phyloP scores from a whole-genome alignment of 2,113 vertebrate genomes.

The Oceanodroma tethys region DNA sequence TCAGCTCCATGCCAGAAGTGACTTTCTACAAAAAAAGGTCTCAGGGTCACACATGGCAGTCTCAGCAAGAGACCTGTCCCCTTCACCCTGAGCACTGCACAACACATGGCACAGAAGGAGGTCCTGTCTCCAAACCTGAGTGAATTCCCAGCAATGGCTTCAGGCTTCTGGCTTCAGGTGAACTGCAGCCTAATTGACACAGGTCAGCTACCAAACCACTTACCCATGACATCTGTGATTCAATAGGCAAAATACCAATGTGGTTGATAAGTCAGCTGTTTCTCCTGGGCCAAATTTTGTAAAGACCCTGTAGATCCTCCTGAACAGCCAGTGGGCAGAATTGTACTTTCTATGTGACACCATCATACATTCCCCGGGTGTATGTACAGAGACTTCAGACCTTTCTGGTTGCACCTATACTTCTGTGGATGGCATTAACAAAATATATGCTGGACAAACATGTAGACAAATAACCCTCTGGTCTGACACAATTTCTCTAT shows the following conservation, averaged over 20 bases:
- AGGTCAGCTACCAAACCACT: background rate
- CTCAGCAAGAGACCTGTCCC: background rate
- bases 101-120: background rate
- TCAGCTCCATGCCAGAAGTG: background rate
- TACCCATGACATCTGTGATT: background rate
- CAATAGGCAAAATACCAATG: background rate
- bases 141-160: background rate
- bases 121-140: background rate
- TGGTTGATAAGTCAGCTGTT: background rate
- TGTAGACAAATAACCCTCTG: background rate
- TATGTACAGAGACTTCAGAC: background rate
- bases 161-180: background rate
- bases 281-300: background rate
- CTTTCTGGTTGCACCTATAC: background rate
- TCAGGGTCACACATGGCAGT: background rate
- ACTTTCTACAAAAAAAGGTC: background rate
- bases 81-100: background rate
- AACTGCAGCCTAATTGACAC: background rate
- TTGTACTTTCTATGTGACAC: background rate
- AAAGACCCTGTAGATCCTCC: background rate
- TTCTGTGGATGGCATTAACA: background rate
- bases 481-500: background rate
- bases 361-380: background rate
- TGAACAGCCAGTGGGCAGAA: background rate
- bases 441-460: background rate